Percentiles rank a stretch among this genome's conserved stretches.
Conservation (phyloP, 2,113 vertebrate genomes). For the Ceuthmochares aereus region DNA sequence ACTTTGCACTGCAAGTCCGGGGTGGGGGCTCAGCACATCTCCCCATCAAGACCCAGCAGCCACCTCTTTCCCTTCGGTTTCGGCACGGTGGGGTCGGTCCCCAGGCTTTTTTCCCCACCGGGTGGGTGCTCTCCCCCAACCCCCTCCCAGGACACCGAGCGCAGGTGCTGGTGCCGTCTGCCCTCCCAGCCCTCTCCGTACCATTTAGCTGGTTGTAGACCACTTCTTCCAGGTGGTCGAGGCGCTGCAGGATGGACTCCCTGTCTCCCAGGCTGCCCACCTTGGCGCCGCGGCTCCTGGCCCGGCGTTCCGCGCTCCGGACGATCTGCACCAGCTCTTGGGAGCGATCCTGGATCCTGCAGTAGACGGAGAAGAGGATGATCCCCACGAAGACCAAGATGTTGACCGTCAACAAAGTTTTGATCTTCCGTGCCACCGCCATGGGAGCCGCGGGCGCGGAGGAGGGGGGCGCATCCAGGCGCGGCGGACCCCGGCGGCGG, state of each 20-base stretch:
- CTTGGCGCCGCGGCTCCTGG: constrained; percentile 85
- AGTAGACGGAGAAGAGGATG: constrained; percentile 97
- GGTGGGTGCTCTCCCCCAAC: not conserved
- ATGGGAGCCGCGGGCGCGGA: constrained; percentile 80
- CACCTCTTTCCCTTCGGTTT: not conserved
- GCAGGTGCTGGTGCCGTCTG: accelerated
- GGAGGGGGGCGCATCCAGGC: constrained; percentile 59
- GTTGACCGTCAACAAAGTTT: constrained; percentile 99
- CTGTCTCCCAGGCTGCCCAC: constrained; percentile 86
- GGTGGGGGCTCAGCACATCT: not conserved
- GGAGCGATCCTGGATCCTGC: constrained; percentile 94
- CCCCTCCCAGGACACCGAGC: not conserved
- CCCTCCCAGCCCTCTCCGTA: constrained; percentile 65
- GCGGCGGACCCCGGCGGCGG: constrained; percentile 44
- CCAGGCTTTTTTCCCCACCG: not conserved
- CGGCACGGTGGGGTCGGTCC: accelerated
- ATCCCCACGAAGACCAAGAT: constrained; percentile 96
- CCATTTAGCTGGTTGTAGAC: constrained; percentile 97
- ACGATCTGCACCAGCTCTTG: constrained; percentile 90
- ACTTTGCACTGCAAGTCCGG: not conserved
- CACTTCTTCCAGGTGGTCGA: constrained; percentile 96
- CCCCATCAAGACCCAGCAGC: not conserved
- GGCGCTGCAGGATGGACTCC: constrained; percentile 93
- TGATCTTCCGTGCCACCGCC: constrained; percentile 98
- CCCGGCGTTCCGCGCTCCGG: constrained; percentile 85